Percentiles rank a stretch among this genome's conserved stretches.
Conservation (phyloP, 2,888 invertebrate species). For the Zaprionus lineosus region DNA sequence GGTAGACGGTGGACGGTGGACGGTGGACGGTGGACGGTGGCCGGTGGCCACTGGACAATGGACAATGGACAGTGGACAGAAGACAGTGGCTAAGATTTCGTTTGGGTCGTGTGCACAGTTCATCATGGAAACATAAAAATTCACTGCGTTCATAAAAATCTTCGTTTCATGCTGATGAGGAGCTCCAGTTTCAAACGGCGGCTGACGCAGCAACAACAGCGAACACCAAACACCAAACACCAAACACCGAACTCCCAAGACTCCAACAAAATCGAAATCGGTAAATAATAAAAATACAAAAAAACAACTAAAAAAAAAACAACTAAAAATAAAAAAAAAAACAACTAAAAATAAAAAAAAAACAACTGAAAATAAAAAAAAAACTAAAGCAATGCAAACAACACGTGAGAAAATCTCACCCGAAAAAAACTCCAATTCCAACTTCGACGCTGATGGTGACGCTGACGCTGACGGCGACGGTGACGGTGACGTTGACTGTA, state of each 20-base stretch:
- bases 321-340: slow-evolving; percentile 39
- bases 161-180: slow-evolving; percentile 78
- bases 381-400: slow-evolving; percentile 76
- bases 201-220: slow-evolving; percentile 33
- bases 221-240: too few species aligned
- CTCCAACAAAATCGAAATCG: slow-evolving; percentile 72
- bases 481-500: slow-evolving; percentile 7
- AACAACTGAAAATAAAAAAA: slow-evolving; percentile 27
- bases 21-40: too few species aligned
- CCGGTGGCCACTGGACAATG: slow-evolving; percentile 26
- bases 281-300: slow-evolving; percentile 51
- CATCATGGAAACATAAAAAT: slow-evolving; percentile 77
- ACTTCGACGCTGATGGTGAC: slow-evolving; percentile 9
- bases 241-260: too few species aligned
- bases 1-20: slow-evolving; percentile 9
- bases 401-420: slow-evolving; percentile 75
- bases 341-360: slow-evolving; percentile 50
- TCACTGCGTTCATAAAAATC: slow-evolving; percentile 78
- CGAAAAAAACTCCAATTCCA: slow-evolving; percentile 49
- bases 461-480: background rate
- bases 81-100: slow-evolving; percentile 16
- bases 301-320: too few species aligned
- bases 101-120: slow-evolving; percentile 72
- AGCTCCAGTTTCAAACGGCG: slow-evolving; percentile 71
- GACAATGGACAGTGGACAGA: too few species aligned